Percentiles rank a stretch among this genome's conserved stretches.
phyloP scores from a whole-genome alignment of 2,888 invertebrate species.

The Luperina testacea region DNA sequence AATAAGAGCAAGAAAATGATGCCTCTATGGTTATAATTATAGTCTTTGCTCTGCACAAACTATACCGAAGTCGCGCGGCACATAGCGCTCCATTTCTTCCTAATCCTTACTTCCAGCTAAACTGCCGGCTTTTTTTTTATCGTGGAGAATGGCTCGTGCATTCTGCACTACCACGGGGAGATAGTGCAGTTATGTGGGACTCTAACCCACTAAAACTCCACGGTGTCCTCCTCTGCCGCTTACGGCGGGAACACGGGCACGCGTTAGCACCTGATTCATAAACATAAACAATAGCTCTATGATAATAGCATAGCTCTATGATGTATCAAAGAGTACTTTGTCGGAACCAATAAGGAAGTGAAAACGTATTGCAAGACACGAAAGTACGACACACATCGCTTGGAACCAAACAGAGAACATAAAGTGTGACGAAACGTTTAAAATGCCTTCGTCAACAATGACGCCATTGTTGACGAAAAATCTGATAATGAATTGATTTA shows the following conservation, averaged over 20 bases:
- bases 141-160: too few relatives aligned
- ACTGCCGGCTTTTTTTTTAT: background rate
- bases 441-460: constrained; percentile 7
- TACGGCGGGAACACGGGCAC: too few relatives aligned
- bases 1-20: background rate
- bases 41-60: background rate
- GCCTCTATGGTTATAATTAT: background rate
- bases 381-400: constrained; percentile 19
- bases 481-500: constrained; percentile 8
- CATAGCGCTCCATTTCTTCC: constrained; percentile 12
- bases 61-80: too few relatives aligned
- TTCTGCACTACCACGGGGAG: too few relatives aligned
- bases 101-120: background rate
- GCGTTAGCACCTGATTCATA: constrained; percentile 27
- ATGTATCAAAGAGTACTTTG: constrained; percentile 40
- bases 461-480: background rate
- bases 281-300: constrained; percentile 26
- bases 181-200: too few relatives aligned
- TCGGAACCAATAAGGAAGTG: constrained; percentile 68
- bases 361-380: constrained; percentile 59
- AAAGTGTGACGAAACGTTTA: constrained; percentile 8
- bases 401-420: background rate
- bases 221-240: too few relatives aligned
- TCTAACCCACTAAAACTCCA: too few relatives aligned
- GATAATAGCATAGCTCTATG: constrained; percentile 13